A percentile compares a stretch with the other conserved stretches of the same genome.
These are phyloP conservation scores for Fregetta grallaria DNA, from an alignment of 2,113 vertebrate genomes.

Conservation along the genomic window DNA sequence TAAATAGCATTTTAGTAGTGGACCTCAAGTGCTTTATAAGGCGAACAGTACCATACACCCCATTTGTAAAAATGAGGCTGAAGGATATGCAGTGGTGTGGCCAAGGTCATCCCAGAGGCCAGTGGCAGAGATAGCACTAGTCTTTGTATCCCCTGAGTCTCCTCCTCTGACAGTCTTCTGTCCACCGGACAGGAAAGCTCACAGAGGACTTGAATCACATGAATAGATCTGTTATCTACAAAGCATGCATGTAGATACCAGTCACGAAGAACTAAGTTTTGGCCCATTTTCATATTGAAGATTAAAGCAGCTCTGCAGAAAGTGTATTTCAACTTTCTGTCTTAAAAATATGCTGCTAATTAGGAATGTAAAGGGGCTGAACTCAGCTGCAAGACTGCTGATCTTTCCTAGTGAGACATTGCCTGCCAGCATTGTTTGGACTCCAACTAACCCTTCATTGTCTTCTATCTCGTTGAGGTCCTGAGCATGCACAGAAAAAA, in stretches of 20 bases:
- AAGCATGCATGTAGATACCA: constrained; percentile 23
- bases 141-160: neutral
- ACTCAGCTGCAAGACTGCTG: constrained; percentile 52
- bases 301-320: constrained; percentile 48
- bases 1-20: neutral
- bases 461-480: constrained; percentile 37
- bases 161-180: neutral
- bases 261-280: constrained; percentile 33
- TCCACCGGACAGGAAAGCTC: neutral
- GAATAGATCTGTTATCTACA: neutral
- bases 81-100: neutral
- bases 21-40: neutral
- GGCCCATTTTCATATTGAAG: constrained; percentile 21
- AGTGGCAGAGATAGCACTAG: neutral
- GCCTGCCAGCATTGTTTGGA: constrained; percentile 62
- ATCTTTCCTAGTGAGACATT: constrained; percentile 34
- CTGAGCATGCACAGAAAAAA: constrained; percentile 24
- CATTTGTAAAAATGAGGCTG: neutral
- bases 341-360: constrained; percentile 62
- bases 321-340: constrained; percentile 56
- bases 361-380: constrained; percentile 56
- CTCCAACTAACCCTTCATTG: constrained; percentile 61
- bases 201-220: neutral
- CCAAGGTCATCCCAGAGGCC: neutral
- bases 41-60: neutral